phyloP scores from a whole-genome alignment of 2,888 invertebrate species.

The Idaea dimidiata region DNA sequence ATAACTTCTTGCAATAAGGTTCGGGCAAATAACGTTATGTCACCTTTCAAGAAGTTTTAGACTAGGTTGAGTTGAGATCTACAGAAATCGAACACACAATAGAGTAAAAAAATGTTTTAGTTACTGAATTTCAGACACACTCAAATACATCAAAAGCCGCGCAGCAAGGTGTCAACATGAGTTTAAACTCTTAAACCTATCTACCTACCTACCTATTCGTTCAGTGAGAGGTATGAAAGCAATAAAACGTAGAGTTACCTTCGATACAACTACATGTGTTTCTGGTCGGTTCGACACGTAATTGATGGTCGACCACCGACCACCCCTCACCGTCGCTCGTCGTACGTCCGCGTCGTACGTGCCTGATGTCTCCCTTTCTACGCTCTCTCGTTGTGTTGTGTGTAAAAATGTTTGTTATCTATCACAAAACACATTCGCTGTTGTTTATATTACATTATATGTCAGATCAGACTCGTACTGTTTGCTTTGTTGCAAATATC shows the following conservation, averaged over 20 bases:
- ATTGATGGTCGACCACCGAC: background rate
- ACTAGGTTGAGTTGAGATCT: too few relatives aligned
- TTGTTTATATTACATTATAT: background rate
- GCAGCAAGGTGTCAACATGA: too few relatives aligned
- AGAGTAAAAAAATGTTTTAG: too few relatives aligned
- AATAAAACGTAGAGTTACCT: background rate
- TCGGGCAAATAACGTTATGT: too few relatives aligned
- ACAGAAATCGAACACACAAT: too few relatives aligned
- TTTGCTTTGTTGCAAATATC: too few relatives aligned
- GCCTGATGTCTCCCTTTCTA: background rate
- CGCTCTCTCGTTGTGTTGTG: background rate
- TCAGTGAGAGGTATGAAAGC: background rate
- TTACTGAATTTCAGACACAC: too few relatives aligned
- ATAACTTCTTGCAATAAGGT: too few relatives aligned
- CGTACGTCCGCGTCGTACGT: background rate
- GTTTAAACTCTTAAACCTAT: background rate
- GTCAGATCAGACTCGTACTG: background rate
- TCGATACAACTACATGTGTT: background rate
- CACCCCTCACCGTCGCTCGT: background rate
- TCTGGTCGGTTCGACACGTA: background rate
- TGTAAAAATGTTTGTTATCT: background rate
- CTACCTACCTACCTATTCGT: background rate
- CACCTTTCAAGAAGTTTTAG: too few relatives aligned
- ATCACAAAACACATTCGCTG: background rate
- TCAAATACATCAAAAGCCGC: too few relatives aligned